phyloP scores from a whole-genome alignment of 1,140 invertebrate genomes.

The Druon quercuslanigerum region DNA sequence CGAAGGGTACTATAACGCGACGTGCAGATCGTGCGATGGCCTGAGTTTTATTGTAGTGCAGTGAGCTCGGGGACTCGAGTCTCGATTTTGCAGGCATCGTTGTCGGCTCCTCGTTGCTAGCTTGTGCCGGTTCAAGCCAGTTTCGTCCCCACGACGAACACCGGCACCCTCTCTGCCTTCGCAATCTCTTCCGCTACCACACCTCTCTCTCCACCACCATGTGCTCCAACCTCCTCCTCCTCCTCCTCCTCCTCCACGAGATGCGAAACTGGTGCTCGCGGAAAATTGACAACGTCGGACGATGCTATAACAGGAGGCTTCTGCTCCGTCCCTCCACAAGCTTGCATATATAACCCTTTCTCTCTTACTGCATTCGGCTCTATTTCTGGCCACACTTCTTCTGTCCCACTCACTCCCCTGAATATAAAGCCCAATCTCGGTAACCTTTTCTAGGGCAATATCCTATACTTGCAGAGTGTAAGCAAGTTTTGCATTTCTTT shows the following conservation, averaged over 20 bases:
- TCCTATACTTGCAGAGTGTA: too few species aligned
- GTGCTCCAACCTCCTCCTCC: neutral
- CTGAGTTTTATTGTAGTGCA: slow-evolving; percentile 54
- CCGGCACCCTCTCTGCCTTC: slow-evolving; percentile 38
- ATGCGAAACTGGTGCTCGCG: neutral
- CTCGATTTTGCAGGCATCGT: slow-evolving; percentile 33
- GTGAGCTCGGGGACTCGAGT: slow-evolving; percentile 30
- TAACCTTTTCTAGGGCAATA: too few species aligned
- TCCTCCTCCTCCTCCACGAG: neutral
- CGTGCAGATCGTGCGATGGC: slow-evolving; percentile 46
- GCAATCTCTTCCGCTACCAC: slow-evolving; percentile 29
- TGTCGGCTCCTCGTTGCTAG: slow-evolving; percentile 48
- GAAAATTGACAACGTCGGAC: slow-evolving; percentile 14
- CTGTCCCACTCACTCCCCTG: neutral
- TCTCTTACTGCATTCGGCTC: neutral
- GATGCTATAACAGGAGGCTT: neutral
- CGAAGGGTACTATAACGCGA: slow-evolving; percentile 26
- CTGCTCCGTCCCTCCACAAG: slow-evolving; percentile 4
- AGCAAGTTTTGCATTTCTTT: too few species aligned
- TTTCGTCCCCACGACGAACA: slow-evolving; percentile 48
- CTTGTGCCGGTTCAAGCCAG: slow-evolving; percentile 66
- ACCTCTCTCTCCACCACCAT: slow-evolving; percentile 25
- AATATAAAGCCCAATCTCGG: neutral
- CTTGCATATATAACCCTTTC: slow-evolving; percentile 11
- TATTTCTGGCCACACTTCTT: neutral